A percentile compares a stretch with the other conserved stretches of the same genome.
phyloP scores from a whole-genome alignment of 2,113 vertebrate species.

The Butastur rufipennis region DNA sequence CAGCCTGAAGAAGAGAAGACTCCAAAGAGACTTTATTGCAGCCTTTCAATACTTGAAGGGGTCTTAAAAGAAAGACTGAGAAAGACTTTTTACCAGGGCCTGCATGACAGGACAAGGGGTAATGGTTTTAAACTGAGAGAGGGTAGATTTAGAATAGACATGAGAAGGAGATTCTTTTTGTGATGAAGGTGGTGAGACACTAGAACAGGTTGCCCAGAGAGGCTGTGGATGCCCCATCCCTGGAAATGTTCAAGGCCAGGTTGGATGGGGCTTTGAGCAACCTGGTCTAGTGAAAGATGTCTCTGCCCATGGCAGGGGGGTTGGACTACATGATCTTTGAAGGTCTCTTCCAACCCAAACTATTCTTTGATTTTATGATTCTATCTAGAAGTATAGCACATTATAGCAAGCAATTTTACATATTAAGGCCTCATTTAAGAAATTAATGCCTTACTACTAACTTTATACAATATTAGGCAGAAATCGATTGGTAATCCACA shows the following conservation, averaged over 20 bases:
- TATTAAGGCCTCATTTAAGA: neutral
- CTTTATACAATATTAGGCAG: neutral
- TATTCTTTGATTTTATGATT: neutral
- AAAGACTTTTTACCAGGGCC: neutral
- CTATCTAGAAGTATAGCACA: neutral
- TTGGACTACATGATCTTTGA: neutral
- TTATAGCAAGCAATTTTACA: neutral
- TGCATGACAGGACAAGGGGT: neutral
- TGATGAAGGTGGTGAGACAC: accelerated
- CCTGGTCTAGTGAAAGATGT: neutral
- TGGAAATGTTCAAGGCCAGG: neutral
- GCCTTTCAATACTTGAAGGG: neutral
- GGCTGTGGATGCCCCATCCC: accelerated
- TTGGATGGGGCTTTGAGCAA: neutral
- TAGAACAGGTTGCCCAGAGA: neutral
- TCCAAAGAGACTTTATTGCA: neutral
- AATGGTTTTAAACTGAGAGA: neutral
- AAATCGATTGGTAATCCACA: neutral
- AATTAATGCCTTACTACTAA: neutral
- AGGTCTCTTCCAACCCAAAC: neutral
- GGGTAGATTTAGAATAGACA: neutral
- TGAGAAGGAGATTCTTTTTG: neutral
- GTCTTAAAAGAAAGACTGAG: neutral
- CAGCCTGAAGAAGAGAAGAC: neutral
- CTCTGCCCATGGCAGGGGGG: accelerated